Evolutionary conservation across 2,888 invertebrate species (phyloP), one percentile per base, ranked within the genome.

Genomic region (Copidosoma aretas): DNA sequence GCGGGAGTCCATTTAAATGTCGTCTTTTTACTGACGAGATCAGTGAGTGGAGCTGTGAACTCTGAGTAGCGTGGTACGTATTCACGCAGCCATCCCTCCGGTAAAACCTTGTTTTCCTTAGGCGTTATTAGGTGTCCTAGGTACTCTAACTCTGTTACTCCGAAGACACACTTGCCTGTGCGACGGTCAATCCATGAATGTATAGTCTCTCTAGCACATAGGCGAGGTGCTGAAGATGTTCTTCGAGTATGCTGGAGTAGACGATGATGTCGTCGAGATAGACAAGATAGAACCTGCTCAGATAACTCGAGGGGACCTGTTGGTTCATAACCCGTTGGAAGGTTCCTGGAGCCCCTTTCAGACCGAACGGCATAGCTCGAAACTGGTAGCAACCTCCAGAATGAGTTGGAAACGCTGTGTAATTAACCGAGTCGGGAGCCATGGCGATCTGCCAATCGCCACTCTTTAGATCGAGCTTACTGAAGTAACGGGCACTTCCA

Each of bases 361-460:
- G 59, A 0, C 76, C 78, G 58, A 78, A 78, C 1, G 78, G 77
- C 77, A 77, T 78, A 0, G 78, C 75, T 1, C 68, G 64, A 53
- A 78, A 80, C 52, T 79, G 75, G 61, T 75, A 80, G 5, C 69
- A 71, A 0, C 76, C 76, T 10, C 77, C 76, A 39, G 76, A 71
- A 1, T 78, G 78, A 0, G 78, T 77, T 19, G 74, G 46, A 60
- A 79, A 79, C 0, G 77, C 78, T 0, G 80, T 79, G n/a, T 74
- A 69, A 49, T 63, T 69, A 17, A 70, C 74, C 0, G 73, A 70
- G 4, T 66, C 53, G 1, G 60, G 65, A 1, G 71, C 73, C 71
- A 80, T 69, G 3, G 76, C 76, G 1, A 80, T 67, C 46, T 80
- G 79, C 79, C 80, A 81, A 54, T 79, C 81, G 4, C 79, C 77